Evolutionary conservation across 2,113 vertebrate genomes (phyloP).

Genomic region (Lophura nycthemera): DNA sequence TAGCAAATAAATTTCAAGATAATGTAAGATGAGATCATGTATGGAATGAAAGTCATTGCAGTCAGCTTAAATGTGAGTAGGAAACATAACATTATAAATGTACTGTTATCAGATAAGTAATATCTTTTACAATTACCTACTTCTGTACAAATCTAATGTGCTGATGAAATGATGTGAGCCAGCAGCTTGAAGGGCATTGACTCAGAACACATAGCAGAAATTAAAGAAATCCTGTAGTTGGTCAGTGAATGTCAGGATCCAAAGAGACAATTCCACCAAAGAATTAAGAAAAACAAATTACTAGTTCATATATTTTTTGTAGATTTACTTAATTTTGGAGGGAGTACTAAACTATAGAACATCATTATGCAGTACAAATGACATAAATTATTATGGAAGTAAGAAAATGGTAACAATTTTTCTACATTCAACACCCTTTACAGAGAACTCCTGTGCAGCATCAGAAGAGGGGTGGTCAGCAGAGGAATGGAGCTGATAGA

Average conservation of each 20-base stretch:
- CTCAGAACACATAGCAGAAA: neutral
- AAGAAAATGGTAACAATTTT: neutral
- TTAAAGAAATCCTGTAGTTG: neutral
- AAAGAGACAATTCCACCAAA: neutral
- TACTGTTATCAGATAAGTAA: neutral
- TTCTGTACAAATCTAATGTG: neutral
- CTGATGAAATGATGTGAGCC: neutral
- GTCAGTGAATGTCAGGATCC: neutral
- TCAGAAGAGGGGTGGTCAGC: no score
- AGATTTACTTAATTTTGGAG: neutral
- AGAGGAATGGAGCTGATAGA: no score
- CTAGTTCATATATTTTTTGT: neutral
- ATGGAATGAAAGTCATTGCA: neutral
- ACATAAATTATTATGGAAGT: neutral
- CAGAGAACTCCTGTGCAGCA: neutral
- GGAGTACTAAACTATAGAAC: neutral
- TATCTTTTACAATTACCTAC: neutral
- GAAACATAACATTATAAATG: neutral
- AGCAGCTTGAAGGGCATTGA: neutral
- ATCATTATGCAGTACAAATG: neutral
- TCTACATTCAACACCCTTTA: neutral
- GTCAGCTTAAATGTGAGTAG: neutral
- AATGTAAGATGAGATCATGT: neutral
- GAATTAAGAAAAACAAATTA: neutral
- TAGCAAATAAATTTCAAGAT: neutral